Percentiles rank a stretch among this genome's conserved stretches.
Evolutionary conservation across 2,888 invertebrate genomes (phyloP).

Genomic region (Villa cingulata): DNA sequence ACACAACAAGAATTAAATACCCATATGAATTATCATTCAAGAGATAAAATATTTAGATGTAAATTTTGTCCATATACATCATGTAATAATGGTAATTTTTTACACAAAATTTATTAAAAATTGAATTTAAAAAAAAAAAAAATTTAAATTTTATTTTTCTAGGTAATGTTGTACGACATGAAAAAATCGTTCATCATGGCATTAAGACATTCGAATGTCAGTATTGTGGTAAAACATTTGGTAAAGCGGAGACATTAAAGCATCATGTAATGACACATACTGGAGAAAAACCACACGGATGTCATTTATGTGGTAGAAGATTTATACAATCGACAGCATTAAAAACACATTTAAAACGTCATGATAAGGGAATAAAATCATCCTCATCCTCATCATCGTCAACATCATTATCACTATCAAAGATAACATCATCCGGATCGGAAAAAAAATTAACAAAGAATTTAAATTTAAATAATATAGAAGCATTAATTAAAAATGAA

Average conservation of each 20-base stretch:
- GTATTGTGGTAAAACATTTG: conserved; percentile 10
- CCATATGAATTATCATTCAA: conserved; percentile 8
- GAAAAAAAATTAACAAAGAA: no score
- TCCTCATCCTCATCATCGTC: no score
- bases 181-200: conserved; percentile 9
- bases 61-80: conserved; percentile 8
- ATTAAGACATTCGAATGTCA: conserved; percentile 6
- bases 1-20: conserved; percentile 10
- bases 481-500: no score
- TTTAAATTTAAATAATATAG: no score
- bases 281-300: conserved; percentile 9
- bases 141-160: not conserved
- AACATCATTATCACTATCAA: no score
- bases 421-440: no score
- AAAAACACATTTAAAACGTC: conserved; percentile 8
- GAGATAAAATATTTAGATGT: conserved; percentile 9
- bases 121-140: no score
- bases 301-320: conserved; percentile 6
- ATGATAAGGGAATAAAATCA: not conserved
- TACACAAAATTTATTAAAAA: not conserved
- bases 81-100: conserved; percentile 8
- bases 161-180: conserved; percentile 10
- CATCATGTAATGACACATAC: conserved; percentile 12
- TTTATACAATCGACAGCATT: conserved; percentile 10
- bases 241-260: conserved; percentile 10